These are phyloP conservation scores for Sebastes schlegelii DNA, from an alignment of 2,113 vertebrate genomes.

Conservation along the genomic window DNA sequence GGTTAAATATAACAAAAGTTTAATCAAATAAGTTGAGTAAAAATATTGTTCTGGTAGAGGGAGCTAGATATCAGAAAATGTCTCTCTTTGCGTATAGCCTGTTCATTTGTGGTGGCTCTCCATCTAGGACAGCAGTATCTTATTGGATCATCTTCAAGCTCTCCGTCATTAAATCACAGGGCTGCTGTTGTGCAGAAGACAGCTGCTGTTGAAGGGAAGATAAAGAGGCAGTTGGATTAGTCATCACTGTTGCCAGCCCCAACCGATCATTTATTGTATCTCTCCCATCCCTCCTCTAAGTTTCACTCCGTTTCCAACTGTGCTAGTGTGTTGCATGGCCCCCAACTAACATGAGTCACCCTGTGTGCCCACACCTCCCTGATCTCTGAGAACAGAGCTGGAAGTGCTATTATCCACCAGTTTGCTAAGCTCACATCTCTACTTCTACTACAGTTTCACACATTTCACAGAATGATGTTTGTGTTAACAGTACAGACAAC, in stretches of 20 bases:
- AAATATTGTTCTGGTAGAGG: too few relatives aligned
- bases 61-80: neutral
- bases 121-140: too few relatives aligned
- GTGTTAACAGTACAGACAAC: neutral
- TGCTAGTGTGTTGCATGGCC: neutral
- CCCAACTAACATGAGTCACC: neutral
- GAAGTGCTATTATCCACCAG: neutral
- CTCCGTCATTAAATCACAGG: neutral
- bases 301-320: neutral
- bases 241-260: neutral
- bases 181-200: neutral
- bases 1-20: neutral
- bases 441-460: too few relatives aligned
- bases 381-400: neutral
- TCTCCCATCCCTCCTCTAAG: neutral
- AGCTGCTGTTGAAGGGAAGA: neutral
- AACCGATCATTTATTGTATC: neutral
- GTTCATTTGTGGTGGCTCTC: neutral
- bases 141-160: too few relatives aligned
- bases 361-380: neutral
- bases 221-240: neutral
- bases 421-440: neutral
- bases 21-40: neutral
- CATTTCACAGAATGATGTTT: too few relatives aligned
- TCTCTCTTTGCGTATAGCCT: neutral